Evolutionary conservation across 2,888 invertebrate species (phyloP), one percentile per base, ranked within the genome.

Genomic region (Cerastis rubricosa): DNA sequence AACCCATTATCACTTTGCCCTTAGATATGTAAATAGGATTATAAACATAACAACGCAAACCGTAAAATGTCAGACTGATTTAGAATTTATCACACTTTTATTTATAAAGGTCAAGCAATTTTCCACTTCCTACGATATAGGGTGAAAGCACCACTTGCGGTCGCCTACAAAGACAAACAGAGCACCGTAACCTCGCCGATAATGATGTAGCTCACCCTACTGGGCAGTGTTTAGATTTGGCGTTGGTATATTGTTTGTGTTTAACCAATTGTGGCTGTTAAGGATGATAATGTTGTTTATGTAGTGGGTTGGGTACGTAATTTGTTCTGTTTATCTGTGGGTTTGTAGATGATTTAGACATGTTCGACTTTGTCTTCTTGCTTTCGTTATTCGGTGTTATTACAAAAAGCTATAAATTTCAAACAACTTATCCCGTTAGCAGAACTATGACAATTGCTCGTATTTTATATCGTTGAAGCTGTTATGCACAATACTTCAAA

Each of bases 131-230:
- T 19, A 25, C 35, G 35, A 67, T 74, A 71, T 80, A 83, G 82
- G 84, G 85, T 88, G 80, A 86, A 85, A 87, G 69, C 66, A 75
- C 76, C 35, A 84, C 68, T 89, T 89, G 88, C 73, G 89, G 89
- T 89, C 75, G 54, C 82, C 86, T 82, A 75, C 78, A 81, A 74
- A 72, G 70, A 72, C 76, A 87, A 87, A 86, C 74, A 86, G 89
- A 88, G 83, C 87, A 84, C 11, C 76, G 71, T 74, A 83, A 87
- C 89, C 85, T 73, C 86, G 87, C 61, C 66, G 81, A 70, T 83
- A 81, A 85, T 84, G 68, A 83, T 80, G 81, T 67, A 70, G 19
- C 76, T 81, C 63, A 82, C 76, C 80, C 79, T 80, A 71, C 76
- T 85, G 71, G 65, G n/a, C 45, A 54, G n/a, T 78, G 51, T 78